These are phyloP conservation scores for Augiades crinisus DNA, from an alignment of 2,888 invertebrate genomes.

Conservation along the genomic window DNA sequence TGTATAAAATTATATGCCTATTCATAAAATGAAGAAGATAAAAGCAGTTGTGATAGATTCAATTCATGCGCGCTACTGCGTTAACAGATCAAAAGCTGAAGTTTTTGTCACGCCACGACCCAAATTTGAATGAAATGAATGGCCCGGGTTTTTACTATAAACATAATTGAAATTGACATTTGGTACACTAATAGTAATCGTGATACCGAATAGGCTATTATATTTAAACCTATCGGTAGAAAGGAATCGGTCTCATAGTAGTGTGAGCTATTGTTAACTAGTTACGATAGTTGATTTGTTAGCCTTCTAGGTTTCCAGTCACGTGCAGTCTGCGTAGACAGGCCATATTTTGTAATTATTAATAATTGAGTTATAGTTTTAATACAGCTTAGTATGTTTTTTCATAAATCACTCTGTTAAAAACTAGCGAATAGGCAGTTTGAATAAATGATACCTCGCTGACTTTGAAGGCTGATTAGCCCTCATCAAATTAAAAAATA, in stretches of 20 bases:
- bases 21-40: too few species aligned
- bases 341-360: too few species aligned
- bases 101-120: background rate
- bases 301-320: slow-evolving; percentile 23
- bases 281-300: slow-evolving; percentile 20
- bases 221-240: slow-evolving; percentile 21
- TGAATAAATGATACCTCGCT: too few species aligned
- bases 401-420: too few species aligned
- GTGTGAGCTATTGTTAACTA: slow-evolving; percentile 20
- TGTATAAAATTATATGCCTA: too few species aligned
- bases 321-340: background rate
- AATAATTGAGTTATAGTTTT: background rate
- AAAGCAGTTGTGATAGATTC: background rate
- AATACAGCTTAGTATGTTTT: too few species aligned
- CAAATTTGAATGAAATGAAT: slow-evolving; percentile 7
- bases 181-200: slow-evolving; percentile 5
- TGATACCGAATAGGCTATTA: slow-evolving; percentile 18
- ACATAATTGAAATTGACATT: slow-evolving; percentile 9
- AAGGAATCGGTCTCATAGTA: slow-evolving; percentile 19
- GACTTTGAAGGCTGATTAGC: too few species aligned
- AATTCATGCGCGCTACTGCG: background rate
- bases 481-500: too few species aligned
- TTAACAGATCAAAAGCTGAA: background rate
- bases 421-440: too few species aligned
- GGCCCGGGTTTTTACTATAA: background rate